A percentile compares a stretch with the other conserved stretches of the same genome.
These are phyloP conservation scores for Lethrus apterus DNA, from an alignment of 1,140 invertebrate genomes.

Conservation along the genomic window DNA sequence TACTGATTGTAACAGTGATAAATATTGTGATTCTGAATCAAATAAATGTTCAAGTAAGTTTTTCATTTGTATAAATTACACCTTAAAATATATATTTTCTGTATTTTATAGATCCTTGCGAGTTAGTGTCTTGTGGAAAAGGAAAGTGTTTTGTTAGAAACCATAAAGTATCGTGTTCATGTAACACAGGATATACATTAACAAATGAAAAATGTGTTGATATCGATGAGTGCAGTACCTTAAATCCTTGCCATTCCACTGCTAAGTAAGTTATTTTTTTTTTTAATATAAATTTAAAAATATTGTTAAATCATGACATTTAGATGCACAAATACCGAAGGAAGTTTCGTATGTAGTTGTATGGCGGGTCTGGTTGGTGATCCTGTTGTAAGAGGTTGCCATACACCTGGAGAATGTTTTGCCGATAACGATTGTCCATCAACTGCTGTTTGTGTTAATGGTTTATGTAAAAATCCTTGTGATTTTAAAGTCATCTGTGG, in stretches of 20 bases:
- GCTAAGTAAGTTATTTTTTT: slow-evolving; percentile 48
- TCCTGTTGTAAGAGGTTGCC: slow-evolving; percentile 57
- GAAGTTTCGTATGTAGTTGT: slow-evolving; percentile 69
- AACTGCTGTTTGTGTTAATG: slow-evolving; percentile 67
- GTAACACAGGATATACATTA: slow-evolving; percentile 64
- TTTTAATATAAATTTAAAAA: not conserved
- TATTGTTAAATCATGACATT: slow-evolving; percentile 5
- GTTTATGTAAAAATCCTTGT: slow-evolving; percentile 76
- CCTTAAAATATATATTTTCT: not conserved
- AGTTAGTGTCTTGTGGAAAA: slow-evolving; percentile 62
- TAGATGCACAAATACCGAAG: slow-evolving; percentile 67
- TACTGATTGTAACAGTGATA: slow-evolving; percentile 65
- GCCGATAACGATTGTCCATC: slow-evolving; percentile 71
- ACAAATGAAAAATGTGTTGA: slow-evolving; percentile 65
- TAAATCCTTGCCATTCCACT: slow-evolving; percentile 67
- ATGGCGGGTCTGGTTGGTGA: slow-evolving; percentile 74
- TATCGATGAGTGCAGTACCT: slow-evolving; percentile 69
- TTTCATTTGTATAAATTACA: not conserved
- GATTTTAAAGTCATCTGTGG: slow-evolving; percentile 59
- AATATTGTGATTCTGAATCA: slow-evolving; percentile 61
- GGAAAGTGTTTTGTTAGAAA: slow-evolving; percentile 61
- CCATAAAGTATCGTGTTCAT: slow-evolving; percentile 66
- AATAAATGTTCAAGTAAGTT: slow-evolving; percentile 71
- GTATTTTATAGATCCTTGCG: slow-evolving; percentile 61
- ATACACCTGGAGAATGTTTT: slow-evolving; percentile 71